phyloP scores from a whole-genome alignment of 2,113 vertebrate species.

The Oostethus manadensis region DNA sequence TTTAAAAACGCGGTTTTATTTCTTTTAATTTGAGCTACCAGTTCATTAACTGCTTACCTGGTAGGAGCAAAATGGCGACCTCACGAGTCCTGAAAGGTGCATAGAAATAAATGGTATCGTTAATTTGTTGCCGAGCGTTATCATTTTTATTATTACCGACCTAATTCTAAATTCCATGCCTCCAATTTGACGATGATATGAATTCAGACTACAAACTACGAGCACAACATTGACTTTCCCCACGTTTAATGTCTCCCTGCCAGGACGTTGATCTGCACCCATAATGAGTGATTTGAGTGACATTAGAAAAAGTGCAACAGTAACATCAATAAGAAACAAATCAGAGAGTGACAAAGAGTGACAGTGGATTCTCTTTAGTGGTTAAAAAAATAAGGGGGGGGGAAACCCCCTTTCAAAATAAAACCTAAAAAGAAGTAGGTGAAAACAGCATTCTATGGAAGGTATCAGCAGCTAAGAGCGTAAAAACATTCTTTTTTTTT shows the following conservation, averaged over 20 bases:
- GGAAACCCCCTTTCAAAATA: not conserved
- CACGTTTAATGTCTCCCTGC: conserved; percentile 2
- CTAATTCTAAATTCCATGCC: too few relatives aligned
- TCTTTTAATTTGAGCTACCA: too few relatives aligned
- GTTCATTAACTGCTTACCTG: too few relatives aligned
- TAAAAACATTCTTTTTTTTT: not conserved
- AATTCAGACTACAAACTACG: not conserved
- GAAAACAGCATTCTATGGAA: not conserved
- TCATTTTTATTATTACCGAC: too few relatives aligned
- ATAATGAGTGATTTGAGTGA: not conserved
- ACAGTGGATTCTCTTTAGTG: not conserved
- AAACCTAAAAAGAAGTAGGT: not conserved
- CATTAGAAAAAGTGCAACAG: not conserved
- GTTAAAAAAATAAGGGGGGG: not conserved
- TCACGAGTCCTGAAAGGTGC: too few relatives aligned
- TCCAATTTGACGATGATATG: not conserved
- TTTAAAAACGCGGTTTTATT: too few relatives aligned
- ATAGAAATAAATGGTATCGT: too few relatives aligned
- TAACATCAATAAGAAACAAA: not conserved
- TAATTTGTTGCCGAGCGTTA: too few relatives aligned
- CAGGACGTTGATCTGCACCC: not conserved
- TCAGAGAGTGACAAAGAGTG: not conserved
- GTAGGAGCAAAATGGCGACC: too few relatives aligned
- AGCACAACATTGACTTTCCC: not conserved
- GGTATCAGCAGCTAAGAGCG: not conserved